Evolutionary conservation across 1,140 invertebrate genomes (phyloP), one percentile per base, ranked within the genome.

Genomic region (Ceratoteleas bidentatus): DNA sequence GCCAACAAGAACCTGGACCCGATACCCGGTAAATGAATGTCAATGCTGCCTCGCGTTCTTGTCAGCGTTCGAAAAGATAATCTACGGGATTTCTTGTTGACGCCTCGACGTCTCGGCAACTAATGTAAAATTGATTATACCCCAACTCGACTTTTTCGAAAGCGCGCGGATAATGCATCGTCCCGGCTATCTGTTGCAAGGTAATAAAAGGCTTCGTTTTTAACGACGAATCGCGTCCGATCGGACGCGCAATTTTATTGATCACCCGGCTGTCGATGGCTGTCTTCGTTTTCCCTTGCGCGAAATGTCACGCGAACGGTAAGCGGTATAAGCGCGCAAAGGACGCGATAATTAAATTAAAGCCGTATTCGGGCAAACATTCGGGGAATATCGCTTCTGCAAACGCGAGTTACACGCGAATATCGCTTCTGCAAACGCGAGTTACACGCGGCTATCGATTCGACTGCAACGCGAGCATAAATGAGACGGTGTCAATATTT

Each of bases 291-390:
- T 72, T 72, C 72, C 60, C 53, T 66, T 65, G 53, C 60, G 53
- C 54, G 53, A 76, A 85, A 84, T 72, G 66, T 49, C 72, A 76
- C 61, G 72, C 69, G 64, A 87, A 73, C 73, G 85, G 68, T 78
- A 84, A 68, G 74, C 82, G 75, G 53, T 54, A 78, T 77, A 75
- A 85, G 76, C 74, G 58, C 76, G 65, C 83, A 85, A 86, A 87
- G 77, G 69, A 84, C 81, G 70, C 66, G 65, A 83, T 88, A 86
- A 89, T 89, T 87, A 86, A 88, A 88, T 88, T 86, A 83, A 81
- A 88, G 76, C 75, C 84, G 68, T 72, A 72, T 85, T 84, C 72
- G 80, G 75, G 62, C 65, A 68, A 84, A 57, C 76, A 74, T 69
- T 72, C 54, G 52, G 75, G n/a, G 72, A 57, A 66, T 65, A 58